These are phyloP conservation scores for Corydoras maculifer DNA, from an alignment of 2,113 vertebrate species.

Conservation along the genomic window DNA sequence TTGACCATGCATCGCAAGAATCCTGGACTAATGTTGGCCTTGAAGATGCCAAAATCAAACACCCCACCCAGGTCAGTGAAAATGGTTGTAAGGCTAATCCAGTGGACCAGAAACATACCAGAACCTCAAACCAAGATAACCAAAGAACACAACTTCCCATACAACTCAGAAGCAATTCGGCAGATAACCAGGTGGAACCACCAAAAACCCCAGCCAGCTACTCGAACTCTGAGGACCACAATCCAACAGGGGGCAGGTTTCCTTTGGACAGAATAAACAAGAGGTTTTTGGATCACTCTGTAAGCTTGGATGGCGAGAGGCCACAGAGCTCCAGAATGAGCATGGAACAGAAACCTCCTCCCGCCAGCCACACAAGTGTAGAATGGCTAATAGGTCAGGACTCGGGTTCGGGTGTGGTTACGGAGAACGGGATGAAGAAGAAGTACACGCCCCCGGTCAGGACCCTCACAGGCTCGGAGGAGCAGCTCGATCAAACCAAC, in stretches of 20 bases:
- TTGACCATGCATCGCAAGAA: conserved; percentile 14
- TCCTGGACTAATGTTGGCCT: conserved; percentile 3
- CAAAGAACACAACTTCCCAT: not conserved
- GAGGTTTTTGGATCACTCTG: conserved; percentile 32
- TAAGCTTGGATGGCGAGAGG: conserved; percentile 44
- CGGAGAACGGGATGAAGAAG: conserved; percentile 67
- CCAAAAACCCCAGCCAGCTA: conserved; percentile 4
- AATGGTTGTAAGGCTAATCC: conserved; percentile 10
- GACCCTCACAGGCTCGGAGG: conserved; percentile 16
- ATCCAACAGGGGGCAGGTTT: not conserved
- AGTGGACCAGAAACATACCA: conserved; percentile 31
- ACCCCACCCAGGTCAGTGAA: conserved; percentile 1
- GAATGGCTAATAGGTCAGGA: conserved; percentile 71
- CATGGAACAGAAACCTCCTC: conserved; percentile 70
- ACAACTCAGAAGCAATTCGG: not conserved
- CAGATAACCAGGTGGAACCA: not conserved
- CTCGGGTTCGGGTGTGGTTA: conserved; percentile 55
- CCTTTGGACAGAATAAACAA: conserved; percentile 48
- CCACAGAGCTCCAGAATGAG: conserved; percentile 60
- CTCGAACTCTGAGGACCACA: not conserved
- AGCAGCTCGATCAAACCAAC: conserved; percentile 32
- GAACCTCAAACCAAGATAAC: conserved; percentile 10
- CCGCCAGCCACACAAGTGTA: conserved; percentile 67
- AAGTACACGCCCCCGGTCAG: conserved; percentile 25
- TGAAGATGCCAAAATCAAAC: not conserved